These are phyloP conservation scores for Helicolenus hilgendorfi DNA, from an alignment of 2,797 vertebrate species.

Conservation along the genomic window DNA sequence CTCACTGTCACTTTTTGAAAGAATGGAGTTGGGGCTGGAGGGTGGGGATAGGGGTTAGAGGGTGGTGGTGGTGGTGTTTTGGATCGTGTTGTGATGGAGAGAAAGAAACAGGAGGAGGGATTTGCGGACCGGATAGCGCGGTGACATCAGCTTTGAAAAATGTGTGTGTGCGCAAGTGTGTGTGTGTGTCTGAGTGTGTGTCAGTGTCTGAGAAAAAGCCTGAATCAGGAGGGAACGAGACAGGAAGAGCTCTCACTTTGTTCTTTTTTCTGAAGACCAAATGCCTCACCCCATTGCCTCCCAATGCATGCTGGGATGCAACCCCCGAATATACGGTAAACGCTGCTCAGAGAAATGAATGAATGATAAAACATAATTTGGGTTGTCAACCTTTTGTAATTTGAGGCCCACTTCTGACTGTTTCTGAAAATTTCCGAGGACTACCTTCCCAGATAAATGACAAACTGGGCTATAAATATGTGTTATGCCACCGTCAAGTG, in stretches of 20 bases:
- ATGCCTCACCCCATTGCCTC: not conserved
- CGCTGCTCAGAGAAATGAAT: not conserved
- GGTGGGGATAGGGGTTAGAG: not conserved
- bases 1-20: slow-evolving; percentile 49
- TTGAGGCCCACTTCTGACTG: not conserved
- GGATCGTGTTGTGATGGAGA: slow-evolving; percentile 64
- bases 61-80: slow-evolving; percentile 17
- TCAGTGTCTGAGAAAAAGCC: slow-evolving; percentile 58
- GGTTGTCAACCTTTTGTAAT: not conserved
- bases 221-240: slow-evolving; percentile 27
- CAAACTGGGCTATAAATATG: too few species aligned
- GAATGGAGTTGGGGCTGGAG: slow-evolving; percentile 39
- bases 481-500: too few species aligned
- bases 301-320: not conserved
- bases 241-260: slow-evolving; percentile 63
- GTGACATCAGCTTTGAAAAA: slow-evolving; percentile 92
- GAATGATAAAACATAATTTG: not conserved
- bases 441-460: too few species aligned
- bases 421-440: too few species aligned
- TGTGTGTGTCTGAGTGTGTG: slow-evolving; percentile 39
- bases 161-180: slow-evolving; percentile 76
- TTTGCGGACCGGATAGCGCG: slow-evolving; percentile 85
- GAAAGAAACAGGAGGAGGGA: slow-evolving; percentile 83
- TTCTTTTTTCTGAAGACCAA: not conserved
- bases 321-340: not conserved